phyloP scores from a whole-genome alignment of 1,140 invertebrate species.

The Bursaphelenchus mucronatus region DNA sequence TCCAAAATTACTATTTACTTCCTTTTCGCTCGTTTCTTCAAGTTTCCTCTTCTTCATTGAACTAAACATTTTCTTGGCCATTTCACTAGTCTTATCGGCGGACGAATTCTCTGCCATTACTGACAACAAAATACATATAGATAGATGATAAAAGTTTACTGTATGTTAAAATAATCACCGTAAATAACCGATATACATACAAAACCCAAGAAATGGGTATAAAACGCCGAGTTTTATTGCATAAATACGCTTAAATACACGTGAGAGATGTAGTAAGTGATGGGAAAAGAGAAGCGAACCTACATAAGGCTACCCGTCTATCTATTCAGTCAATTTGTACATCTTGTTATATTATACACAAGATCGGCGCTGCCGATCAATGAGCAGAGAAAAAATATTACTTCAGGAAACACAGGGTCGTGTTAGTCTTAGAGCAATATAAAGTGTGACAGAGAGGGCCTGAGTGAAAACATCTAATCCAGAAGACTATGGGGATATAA shows the following conservation, averaged over 20 bases:
- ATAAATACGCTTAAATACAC: constrained; percentile 1
- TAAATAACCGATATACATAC: background rate
- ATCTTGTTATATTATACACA: background rate
- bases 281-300: too few species aligned
- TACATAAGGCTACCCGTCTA: too few species aligned
- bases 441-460: background rate
- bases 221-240: constrained; percentile 11
- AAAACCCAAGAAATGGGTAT: background rate
- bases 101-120: background rate
- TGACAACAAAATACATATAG: background rate
- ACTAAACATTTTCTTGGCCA: constrained; percentile 13
- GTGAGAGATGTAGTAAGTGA: too few species aligned
- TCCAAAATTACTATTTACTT: background rate
- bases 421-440: background rate
- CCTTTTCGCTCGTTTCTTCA: background rate
- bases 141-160: background rate
- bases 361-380: constrained; percentile 8
- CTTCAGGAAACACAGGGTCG: background rate
- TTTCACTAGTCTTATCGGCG: constrained; percentile 14
- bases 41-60: constrained; percentile 22
- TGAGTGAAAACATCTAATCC: constrained; percentile 4
- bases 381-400: constrained; percentile 3
- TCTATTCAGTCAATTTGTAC: too few species aligned
- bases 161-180: background rate
- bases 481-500: background rate